phyloP scores from a whole-genome alignment of 2,888 invertebrate species.

The Busseola fusca region DNA sequence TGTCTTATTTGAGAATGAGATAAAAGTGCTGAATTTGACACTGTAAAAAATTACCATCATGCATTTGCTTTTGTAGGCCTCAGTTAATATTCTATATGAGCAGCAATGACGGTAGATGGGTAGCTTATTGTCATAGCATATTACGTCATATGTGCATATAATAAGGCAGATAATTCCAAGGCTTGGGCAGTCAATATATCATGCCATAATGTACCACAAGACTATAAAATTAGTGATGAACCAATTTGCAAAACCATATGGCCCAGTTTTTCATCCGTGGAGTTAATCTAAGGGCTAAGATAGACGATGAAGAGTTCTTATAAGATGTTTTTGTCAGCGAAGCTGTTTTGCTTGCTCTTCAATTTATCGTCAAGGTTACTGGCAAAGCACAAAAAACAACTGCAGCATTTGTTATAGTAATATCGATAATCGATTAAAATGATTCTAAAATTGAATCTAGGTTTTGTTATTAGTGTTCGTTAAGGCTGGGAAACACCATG shows the following conservation, averaged over 20 bases:
- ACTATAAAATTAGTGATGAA: neutral
- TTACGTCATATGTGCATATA: constrained; percentile 21
- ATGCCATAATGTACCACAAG: neutral
- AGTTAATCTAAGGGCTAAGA: neutral
- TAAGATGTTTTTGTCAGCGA: constrained; percentile 16
- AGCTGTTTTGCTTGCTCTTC: constrained; percentile 3
- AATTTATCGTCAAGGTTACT: constrained; percentile 24
- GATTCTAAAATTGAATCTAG: constrained; percentile 7
- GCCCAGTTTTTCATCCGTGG: constrained; percentile 5
- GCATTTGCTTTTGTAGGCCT: neutral
- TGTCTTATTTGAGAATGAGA: neutral
- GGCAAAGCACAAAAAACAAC: constrained; percentile 5
- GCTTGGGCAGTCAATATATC: neutral
- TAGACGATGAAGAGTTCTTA: neutral
- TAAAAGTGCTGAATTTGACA: neutral
- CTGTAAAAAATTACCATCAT: no score
- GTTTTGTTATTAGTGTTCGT: constrained; percentile 10
- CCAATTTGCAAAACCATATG: constrained; percentile 3
- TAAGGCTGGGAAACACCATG: constrained; percentile 17
- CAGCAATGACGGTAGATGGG: constrained; percentile 11
- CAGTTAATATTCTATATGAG: constrained; percentile 25
- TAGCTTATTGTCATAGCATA: constrained; percentile 14
- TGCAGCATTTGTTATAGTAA: neutral
- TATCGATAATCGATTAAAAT: constrained; percentile 12
- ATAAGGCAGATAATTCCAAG: constrained; percentile 22